Base-by-base conservation (phyloP, 1,140 invertebrate species). In the Andricus grossulariae region DNA sequence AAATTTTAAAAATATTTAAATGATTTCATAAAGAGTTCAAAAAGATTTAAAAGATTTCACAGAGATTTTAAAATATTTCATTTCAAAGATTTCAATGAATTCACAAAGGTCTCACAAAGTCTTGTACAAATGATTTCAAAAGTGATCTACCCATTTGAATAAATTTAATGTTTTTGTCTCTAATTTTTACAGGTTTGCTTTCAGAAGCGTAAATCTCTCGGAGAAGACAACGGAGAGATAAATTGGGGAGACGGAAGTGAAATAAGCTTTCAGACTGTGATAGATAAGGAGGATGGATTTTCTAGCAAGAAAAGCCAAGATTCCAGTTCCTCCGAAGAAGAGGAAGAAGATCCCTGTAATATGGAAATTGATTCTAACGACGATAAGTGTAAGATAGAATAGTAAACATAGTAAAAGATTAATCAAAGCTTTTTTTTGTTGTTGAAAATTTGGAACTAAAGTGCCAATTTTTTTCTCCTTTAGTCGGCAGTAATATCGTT, bases 301-400 rank as follows among this genome's bases (percentile, higher is more conserved):
- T 25, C 8, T 52, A 77, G 77, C 71, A 77, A 72, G 50, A 87
- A 88, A 60, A 85, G 83, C 45, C 82, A 86, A 25, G 85, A 88
- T 77, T 90, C 88, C 13, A 92, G 86, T 79, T 92, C 90, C 21
- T 92, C 91, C 0, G 91, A 92, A 72, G 91, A 92, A 73, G 92
- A 92, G 18, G 90, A 89, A 16, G 89, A 88, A 57, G 89, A 90
- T 80, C 79, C 82, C 73, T 89, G 80, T 88, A 84, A 91, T 49
- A 92, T 92, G 91, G 92, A 93, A 78, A 87, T 92, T 7, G 92
- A 93, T 85, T 80, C 88, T 50, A 89, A 83, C 73, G 91, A 93
- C 82, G 87, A 92, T 92, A 87, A 86, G 87, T 86, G 75, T 60
- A 21, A 18, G 50, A 73, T 21, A 71, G 54, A 54, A 21, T 57